These are phyloP conservation scores for Lutraria rhynchaena DNA, from an alignment of 1,140 invertebrate species.

Conservation along the genomic window DNA sequence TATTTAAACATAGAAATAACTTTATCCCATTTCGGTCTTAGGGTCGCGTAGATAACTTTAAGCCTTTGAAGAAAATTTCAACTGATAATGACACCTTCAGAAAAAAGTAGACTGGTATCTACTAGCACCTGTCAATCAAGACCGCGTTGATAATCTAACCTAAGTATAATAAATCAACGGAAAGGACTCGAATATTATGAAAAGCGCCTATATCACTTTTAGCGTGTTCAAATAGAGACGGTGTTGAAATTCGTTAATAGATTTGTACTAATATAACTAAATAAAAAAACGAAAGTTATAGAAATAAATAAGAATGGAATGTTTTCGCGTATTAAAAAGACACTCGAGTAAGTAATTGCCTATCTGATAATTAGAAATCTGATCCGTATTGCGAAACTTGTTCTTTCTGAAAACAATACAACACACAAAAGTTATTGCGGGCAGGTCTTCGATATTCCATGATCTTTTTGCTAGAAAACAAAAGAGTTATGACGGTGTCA, in stretches of 20 bases:
- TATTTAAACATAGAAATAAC: slow-evolving; percentile 4
- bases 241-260: slow-evolving; percentile 14
- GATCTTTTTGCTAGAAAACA: no score
- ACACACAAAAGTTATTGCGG: no score
- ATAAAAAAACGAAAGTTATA: no score
- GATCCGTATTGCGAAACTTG: no score
- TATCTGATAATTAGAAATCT: no score
- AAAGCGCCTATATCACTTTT: slow-evolving; percentile 19
- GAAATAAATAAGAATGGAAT: no score
- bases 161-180: slow-evolving; percentile 24
- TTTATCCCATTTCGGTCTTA: not conserved
- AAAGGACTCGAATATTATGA: slow-evolving; percentile 10
- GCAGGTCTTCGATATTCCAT: no score
- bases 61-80: not conserved
- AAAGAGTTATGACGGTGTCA: no score
- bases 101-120: not conserved
- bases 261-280: slow-evolving; percentile 5
- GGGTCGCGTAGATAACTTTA: not conserved
- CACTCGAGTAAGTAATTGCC: no score
- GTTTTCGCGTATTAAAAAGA: no score
- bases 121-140: slow-evolving; percentile 3
- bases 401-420: no score
- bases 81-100: not conserved
- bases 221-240: slow-evolving; percentile 28
- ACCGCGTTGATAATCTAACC: slow-evolving; percentile 1